Base-by-base conservation (phyloP, 2,888 invertebrate genomes). In the Hecatera dysodea region DNA sequence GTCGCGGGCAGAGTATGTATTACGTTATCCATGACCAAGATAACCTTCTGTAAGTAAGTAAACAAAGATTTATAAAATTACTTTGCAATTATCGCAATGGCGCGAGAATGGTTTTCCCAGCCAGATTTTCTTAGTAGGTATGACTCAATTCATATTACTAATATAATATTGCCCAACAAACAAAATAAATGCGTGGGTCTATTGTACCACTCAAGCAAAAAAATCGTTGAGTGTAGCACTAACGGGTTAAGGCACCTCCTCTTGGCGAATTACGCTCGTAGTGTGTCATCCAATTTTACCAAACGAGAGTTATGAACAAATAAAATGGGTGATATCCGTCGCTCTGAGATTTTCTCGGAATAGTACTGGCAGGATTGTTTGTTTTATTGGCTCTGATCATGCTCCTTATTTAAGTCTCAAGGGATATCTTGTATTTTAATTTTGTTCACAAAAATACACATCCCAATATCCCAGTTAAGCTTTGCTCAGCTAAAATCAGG, bases 201-300 rank as follows among this genome's bases (percentile, higher is more conserved):
- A 66, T 72, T 72, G 48, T 3, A 60, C 72, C 80, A 75, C 12
- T 12, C 22, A 22, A 11, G 7, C 39, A 59, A 67, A 61, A 29
- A 48, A 22, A 22, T 36, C 12, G n/a, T 8, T 19, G 42, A 12
- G 27, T 29, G 29, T 46, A 4, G 52, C 67, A 61, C 7, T 50
- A 42, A 60, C 73, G 90, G 90, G 93, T 93, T 93, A 85, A 89
- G 89, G 88, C 89, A 88, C 82, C 84, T 84, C 77, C 74, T 84
- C 82, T 77, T 76, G 15, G 75, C 83, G 85, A 89, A 89, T 92
- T 91, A 92, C 90, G 84, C 86, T 78, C 82, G 70, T 85, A 83
- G 88, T 94, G 94, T 93, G 93, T 94, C 94, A 93, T 93, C 92
- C 89, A 91, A 92, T 92, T 90, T 90, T 86, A 86, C 70, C 75